Evolutionary conservation across 2,888 invertebrate species (phyloP).

Genomic region (Arge pagana): DNA sequence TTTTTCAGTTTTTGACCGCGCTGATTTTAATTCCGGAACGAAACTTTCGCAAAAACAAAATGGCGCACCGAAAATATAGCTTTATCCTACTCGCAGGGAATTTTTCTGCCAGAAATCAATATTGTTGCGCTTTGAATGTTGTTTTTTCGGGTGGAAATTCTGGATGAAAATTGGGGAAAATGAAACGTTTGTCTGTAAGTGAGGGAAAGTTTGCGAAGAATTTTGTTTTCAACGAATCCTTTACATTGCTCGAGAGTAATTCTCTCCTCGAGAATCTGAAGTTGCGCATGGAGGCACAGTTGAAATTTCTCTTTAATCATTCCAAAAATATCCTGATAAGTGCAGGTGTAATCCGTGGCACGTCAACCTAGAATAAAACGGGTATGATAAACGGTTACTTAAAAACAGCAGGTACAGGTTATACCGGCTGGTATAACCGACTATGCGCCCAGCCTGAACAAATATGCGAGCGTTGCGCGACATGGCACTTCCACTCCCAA

Average conservation of each 20-base stretch:
- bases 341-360: slow-evolving; percentile 20
- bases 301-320: slow-evolving; percentile 16
- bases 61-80: too few species aligned
- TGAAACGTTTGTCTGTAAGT: too few species aligned
- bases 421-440: slow-evolving; percentile 5
- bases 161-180: too few species aligned
- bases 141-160: too few species aligned
- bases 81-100: too few species aligned
- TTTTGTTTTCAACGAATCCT: slow-evolving; percentile 5
- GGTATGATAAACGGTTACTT: too few species aligned
- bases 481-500: slow-evolving; percentile 3
- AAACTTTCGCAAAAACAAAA: too few species aligned
- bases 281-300: slow-evolving; percentile 14
- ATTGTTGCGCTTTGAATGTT: too few species aligned
- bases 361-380: slow-evolving; percentile 17
- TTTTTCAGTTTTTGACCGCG: too few species aligned
- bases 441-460: slow-evolving; percentile 6
- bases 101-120: too few species aligned
- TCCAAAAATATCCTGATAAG: slow-evolving; percentile 14
- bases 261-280: slow-evolving; percentile 17
- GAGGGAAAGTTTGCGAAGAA: slow-evolving; percentile 2
- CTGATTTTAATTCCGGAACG: too few species aligned
- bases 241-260: slow-evolving; percentile 5
- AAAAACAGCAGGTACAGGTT: too few species aligned
- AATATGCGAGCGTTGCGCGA: slow-evolving; percentile 10